phyloP scores from a whole-genome alignment of 30 jellyfish, hydroid and myxozoan genomes.

The Morbakka virulenta region DNA sequence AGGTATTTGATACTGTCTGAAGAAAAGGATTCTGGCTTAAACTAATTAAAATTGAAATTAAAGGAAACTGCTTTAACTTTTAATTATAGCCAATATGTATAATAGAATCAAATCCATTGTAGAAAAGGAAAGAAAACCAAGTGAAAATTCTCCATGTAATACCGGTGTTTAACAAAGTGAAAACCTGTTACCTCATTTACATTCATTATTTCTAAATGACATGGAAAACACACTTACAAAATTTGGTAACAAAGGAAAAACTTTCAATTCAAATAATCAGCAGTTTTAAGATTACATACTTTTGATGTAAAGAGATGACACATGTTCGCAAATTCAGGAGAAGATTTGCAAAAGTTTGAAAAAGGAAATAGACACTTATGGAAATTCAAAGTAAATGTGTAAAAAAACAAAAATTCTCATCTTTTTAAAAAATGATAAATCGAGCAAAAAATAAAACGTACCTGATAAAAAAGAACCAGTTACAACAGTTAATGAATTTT shows the following conservation, averaged over 20 bases:
- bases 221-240: constrained; percentile 8
- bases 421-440: constrained; percentile 5
- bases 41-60: too few relatives aligned
- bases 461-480: neutral
- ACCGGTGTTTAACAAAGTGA: too few relatives aligned
- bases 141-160: too few relatives aligned
- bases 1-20: too few relatives aligned
- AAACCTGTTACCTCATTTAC: too few relatives aligned
- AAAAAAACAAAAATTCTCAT: constrained; percentile 5
- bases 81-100: too few relatives aligned
- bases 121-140: too few relatives aligned
- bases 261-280: neutral
- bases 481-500: neutral
- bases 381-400: too few relatives aligned
- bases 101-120: too few relatives aligned
- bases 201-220: neutral
- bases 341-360: neutral
- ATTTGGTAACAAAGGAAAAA: neutral
- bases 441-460: too few relatives aligned
- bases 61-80: too few relatives aligned
- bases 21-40: too few relatives aligned
- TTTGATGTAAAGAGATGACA: neutral
- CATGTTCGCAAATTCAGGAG: neutral
- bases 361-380: neutral
- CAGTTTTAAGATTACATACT: neutral